Base-by-base conservation (phyloP, 2,797 vertebrate species). In the Euphonia xanthogaster region DNA sequence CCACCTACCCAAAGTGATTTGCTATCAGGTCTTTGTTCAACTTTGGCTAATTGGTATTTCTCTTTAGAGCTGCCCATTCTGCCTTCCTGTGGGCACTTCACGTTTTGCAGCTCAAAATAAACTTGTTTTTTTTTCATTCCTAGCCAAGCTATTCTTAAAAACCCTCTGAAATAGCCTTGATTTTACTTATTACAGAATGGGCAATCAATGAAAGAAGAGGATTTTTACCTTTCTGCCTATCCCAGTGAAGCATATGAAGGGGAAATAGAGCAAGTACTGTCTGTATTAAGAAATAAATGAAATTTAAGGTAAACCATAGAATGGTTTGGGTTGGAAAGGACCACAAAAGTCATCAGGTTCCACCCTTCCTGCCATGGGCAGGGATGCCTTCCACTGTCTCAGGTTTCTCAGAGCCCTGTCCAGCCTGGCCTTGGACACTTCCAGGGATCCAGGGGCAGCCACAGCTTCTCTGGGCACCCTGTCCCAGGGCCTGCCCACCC, bases 331-430 rank as follows among this genome's bases (percentile, higher is more conserved):
- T 51, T 45, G 54, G 19, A 74, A 54, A 40, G 13, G 27, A 24
- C 13, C 10, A 28, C 27, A 40, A 21, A 54, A 13, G 3, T 28
- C 10, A 42, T n/a, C 18, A 19, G 16, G 6, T 61, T 67, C 45
- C 33, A 33, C 5, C 18, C 21, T 3, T 22, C 1, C 4, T 74
- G 25, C 40, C 3, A 1, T 20, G 53, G 25, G 6, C 33, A 54
- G 14, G 10, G 14, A 27, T 2, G 3, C 14, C 18, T 54, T 28
- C 31, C 31, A 16, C 25, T 7, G 3, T 4, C 2, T 6, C 40
- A 35, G 15, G 18, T 2, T 66, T 6, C 7, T 58, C n/a, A 15
- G 6, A 60, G 14, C 8, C 22, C 27, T 4, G 5, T 61, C 54
- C 40, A 35, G 0, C 5, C 40, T 31, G 30, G 12, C 25, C 22